Evolutionary conservation across 2,888 invertebrate genomes (phyloP).

Genomic region (Caenorhabditis sp.): DNA sequence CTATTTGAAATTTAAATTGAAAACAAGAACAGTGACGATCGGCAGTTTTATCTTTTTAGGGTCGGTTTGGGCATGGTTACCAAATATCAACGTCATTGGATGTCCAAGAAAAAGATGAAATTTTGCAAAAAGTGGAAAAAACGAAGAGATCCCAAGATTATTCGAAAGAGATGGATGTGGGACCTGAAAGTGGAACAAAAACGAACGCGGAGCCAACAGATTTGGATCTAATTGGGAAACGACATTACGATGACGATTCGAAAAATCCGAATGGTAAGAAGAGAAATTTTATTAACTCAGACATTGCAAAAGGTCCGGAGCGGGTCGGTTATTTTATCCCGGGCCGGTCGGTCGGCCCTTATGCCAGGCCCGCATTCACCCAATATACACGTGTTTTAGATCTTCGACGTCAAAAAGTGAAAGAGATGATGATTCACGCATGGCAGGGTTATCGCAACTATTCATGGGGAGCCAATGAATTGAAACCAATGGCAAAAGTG

Average conservation of each 20-base stretch:
- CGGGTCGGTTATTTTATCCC: no score
- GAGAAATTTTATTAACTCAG: no score
- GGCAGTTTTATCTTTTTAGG: neutral
- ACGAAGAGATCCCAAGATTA: conserved; percentile 6
- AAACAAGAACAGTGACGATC: no score
- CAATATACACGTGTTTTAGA: conserved; percentile 70
- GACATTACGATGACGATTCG: conserved; percentile 20
- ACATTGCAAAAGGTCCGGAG: no score
- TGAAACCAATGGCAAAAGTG: conserved; percentile 84
- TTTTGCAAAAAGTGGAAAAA: conserved; percentile 6
- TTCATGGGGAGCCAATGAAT: conserved; percentile 98
- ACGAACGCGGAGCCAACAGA: neutral
- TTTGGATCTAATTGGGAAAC: conserved; percentile 24
- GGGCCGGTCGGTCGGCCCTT: no score
- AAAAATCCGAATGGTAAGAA: conserved; percentile 25
- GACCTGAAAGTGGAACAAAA: neutral
- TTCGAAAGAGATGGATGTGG: conserved; percentile 2
- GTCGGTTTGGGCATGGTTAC: neutral
- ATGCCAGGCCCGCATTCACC: no score
- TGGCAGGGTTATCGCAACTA: conserved; percentile 96
- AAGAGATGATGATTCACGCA: conserved; percentile 96
- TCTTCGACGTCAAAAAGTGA: conserved; percentile 68
- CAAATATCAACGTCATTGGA: neutral
- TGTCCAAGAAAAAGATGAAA: neutral
- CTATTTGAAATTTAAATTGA: no score